Evolutionary conservation across 2,113 vertebrate genomes (phyloP).

Genomic region (Paralichthys olivaceus): DNA sequence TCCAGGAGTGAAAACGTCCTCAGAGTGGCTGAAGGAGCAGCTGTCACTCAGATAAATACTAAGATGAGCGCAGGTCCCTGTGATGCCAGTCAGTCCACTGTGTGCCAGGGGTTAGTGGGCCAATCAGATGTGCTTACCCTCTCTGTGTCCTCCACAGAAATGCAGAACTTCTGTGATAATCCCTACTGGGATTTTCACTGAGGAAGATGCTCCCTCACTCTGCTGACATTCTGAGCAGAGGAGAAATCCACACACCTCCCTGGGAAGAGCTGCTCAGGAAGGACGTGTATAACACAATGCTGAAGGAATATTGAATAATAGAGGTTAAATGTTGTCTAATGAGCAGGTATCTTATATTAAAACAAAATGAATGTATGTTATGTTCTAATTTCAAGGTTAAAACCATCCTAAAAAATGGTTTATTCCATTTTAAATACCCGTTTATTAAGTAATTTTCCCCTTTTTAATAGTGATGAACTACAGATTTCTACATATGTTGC

Average conservation of each 20-base stretch:
- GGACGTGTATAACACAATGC: background rate
- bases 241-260: constrained; percentile 28
- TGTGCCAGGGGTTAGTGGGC: constrained; percentile 54
- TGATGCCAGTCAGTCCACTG: constrained; percentile 28
- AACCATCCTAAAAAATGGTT: background rate
- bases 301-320: background rate
- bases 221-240: constrained; percentile 35
- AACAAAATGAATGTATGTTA: background rate
- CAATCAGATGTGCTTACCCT: constrained; percentile 59
- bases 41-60: constrained; percentile 14
- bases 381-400: constrained; percentile 9
- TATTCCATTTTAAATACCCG: background rate
- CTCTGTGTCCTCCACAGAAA: constrained; percentile 65
- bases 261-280: background rate
- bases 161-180: constrained; percentile 65
- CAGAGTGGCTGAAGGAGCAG: background rate
- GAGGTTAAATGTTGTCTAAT: constrained; percentile 3
- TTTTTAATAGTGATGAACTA: background rate
- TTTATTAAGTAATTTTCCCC: background rate
- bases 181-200: constrained; percentile 68
- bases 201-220: constrained; percentile 46
- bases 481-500: background rate
- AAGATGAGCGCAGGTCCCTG: constrained; percentile 10
- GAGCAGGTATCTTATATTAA: background rate
- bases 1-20: background rate